A percentile compares a stretch with the other conserved stretches of the same genome.
Evolutionary conservation across 1,140 invertebrate genomes (phyloP).

Genomic region (Druon quercuslanigerum): DNA sequence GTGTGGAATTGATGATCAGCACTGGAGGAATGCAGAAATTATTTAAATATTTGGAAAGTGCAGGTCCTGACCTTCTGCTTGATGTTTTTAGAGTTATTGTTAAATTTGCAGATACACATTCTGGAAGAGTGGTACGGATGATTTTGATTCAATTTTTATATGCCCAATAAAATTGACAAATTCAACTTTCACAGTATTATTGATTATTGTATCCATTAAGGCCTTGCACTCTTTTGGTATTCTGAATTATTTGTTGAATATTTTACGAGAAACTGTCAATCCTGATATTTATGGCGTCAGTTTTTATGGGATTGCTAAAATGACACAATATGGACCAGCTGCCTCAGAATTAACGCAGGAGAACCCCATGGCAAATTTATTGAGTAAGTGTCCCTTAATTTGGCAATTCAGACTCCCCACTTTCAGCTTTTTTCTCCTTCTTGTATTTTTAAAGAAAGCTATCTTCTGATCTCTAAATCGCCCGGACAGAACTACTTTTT

Average conservation of each 20-base stretch:
- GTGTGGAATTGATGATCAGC: slow-evolving; percentile 52
- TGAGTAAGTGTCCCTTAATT: slow-evolving; percentile 46
- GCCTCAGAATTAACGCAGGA: slow-evolving; percentile 50
- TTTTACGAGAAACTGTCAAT: slow-evolving; percentile 43
- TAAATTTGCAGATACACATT: slow-evolving; percentile 46
- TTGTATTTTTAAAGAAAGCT: neutral
- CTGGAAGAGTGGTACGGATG: slow-evolving; percentile 58
- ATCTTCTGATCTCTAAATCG: too few species aligned
- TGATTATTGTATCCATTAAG: slow-evolving; percentile 42
- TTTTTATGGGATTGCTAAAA: slow-evolving; percentile 58
- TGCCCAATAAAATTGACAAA: slow-evolving; percentile 12
- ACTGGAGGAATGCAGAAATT: slow-evolving; percentile 53
- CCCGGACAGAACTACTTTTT: too few species aligned
- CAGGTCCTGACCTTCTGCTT: slow-evolving; percentile 39
- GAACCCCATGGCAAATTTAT: slow-evolving; percentile 48
- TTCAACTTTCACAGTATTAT: neutral
- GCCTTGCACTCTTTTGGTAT: slow-evolving; percentile 52
- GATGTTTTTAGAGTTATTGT: slow-evolving; percentile 55
- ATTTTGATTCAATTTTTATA: neutral
- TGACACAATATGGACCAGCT: slow-evolving; percentile 55
- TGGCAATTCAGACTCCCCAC: neutral
- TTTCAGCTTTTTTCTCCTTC: neutral
- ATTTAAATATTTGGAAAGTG: slow-evolving; percentile 55
- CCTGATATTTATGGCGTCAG: slow-evolving; percentile 45
- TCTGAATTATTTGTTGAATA: slow-evolving; percentile 50